Base-by-base conservation (phyloP, 2,113 vertebrate genomes). In the Aythya baeri region DNA sequence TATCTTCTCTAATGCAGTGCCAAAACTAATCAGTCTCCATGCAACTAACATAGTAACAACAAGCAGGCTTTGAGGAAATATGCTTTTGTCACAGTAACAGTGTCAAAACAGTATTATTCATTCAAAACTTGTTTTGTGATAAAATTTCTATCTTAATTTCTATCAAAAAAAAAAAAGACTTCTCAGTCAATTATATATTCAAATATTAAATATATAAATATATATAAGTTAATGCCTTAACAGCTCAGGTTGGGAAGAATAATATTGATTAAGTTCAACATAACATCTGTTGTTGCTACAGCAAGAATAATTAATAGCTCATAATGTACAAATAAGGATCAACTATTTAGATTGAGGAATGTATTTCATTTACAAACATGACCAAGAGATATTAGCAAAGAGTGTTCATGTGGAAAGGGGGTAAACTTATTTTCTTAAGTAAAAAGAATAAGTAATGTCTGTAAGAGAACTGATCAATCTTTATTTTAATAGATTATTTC, bases 61-160 rank as follows among this genome's bases (percentile, higher is more conserved):
- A 6, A 79, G 14, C 65, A 91, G 54, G 66, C 41, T 73, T 46
- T 23, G 21, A 89, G 63, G 46, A 88, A 92, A 85, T 88, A 74
- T 1, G 32, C 59, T 74, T 94, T 94, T 88, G 93, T 86, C 36
- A 67, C 50, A 80, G 55, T 94, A 77, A 75, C 49, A 77, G 27
- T 89, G 72, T 91, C 91, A 89, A 89, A 94, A 80, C 18, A 62
- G 23, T 55, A 91, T 85, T 93, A 92, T 59, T 77, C 66, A 92
- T 89, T 89, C 67, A 74, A 85, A 95, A 84, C 20, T 50, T 65
- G 49, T 46, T 89, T 92, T 93, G 54, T 41, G 75, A 82, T 91
- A 88, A 91, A 95, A 89, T 62, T 76, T 8, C 44, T 76, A 10
- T 76, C 36, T 87, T 91, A 88, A 91, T 41, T 41, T 41, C 41